phyloP scores from a whole-genome alignment of 2,888 invertebrate species.

The Drosophila ustulata region DNA sequence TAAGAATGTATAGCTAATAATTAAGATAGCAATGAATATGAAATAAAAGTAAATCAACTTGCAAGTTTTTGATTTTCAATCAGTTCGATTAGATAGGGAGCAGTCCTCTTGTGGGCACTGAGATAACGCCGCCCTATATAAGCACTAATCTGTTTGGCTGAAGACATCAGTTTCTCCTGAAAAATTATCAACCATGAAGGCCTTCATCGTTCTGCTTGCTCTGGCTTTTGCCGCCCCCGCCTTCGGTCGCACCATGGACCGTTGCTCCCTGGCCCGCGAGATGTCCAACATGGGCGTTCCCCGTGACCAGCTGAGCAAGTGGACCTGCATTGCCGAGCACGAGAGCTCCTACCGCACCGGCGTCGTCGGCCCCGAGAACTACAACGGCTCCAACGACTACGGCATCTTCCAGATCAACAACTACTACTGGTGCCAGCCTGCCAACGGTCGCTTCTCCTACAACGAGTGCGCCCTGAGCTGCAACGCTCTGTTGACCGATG shows the following conservation, averaged over 20 bases:
- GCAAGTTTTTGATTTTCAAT: neutral
- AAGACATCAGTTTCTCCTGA: neutral
- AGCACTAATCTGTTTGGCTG: neutral
- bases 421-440: conserved; percentile 80
- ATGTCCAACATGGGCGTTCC: conserved; percentile 66
- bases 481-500: conserved; percentile 68
- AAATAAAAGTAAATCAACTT: neutral
- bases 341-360: conserved; percentile 83
- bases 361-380: conserved; percentile 84
- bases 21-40: conserved; percentile 5
- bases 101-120: neutral
- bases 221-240: conserved; percentile 43
- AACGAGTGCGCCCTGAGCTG: conserved; percentile 77
- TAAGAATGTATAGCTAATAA: conserved; percentile 5
- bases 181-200: neutral
- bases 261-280: conserved; percentile 63
- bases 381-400: conserved; percentile 85
- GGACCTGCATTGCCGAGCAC: conserved; percentile 64
- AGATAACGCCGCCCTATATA: conserved; percentile 5
- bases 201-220: conserved; percentile 11
- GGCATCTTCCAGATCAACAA: conserved; percentile 84
- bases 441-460: conserved; percentile 67
- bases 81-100: conserved; percentile 10
- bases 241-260: conserved; percentile 47
- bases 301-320: conserved; percentile 47